Evolutionary conservation across 2,797 vertebrate species (phyloP).

Genomic region (Notoglanidium macrostoma): DNA sequence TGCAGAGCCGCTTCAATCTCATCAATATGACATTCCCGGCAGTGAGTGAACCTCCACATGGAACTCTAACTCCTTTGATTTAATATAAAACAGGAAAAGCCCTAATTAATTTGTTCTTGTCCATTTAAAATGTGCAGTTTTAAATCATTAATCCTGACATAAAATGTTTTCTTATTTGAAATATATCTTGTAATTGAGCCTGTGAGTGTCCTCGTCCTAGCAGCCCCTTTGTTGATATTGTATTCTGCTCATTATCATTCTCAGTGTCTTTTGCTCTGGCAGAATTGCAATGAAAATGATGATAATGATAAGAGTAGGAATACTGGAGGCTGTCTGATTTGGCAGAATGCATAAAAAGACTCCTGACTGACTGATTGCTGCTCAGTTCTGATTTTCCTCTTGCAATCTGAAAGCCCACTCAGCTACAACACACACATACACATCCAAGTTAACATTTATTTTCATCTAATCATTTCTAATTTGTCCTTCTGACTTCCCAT

Average conservation of each 20-base stretch:
- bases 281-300: conserved; percentile 76
- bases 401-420: conserved; percentile 35
- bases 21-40: conserved; percentile 90
- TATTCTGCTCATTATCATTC: conserved; percentile 55
- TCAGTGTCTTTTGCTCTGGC: conserved; percentile 66
- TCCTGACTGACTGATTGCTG: conserved; percentile 45
- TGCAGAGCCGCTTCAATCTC: conserved; percentile 87
- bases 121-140: neutral
- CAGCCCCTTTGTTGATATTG: conserved; percentile 26
- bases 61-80: conserved; percentile 11
- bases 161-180: conserved; percentile 22
- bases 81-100: conserved; percentile 18
- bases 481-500: conserved; percentile 23
- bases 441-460: conserved; percentile 48
- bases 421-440: conserved; percentile 22
- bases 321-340: conserved; percentile 64
- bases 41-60: conserved; percentile 69
- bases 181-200: conserved; percentile 32
- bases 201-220: conserved; percentile 7
- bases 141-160: conserved; percentile 5
- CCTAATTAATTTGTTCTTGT: conserved; percentile 10
- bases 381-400: conserved; percentile 43
- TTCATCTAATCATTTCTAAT: conserved; percentile 48
- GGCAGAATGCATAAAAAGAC: conserved; percentile 45
- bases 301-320: conserved; percentile 74